Percentiles rank a stretch among this genome's conserved stretches.
Evolutionary conservation across 1,140 invertebrate species (phyloP).

Genomic region (Drosophila truncata): DNA sequence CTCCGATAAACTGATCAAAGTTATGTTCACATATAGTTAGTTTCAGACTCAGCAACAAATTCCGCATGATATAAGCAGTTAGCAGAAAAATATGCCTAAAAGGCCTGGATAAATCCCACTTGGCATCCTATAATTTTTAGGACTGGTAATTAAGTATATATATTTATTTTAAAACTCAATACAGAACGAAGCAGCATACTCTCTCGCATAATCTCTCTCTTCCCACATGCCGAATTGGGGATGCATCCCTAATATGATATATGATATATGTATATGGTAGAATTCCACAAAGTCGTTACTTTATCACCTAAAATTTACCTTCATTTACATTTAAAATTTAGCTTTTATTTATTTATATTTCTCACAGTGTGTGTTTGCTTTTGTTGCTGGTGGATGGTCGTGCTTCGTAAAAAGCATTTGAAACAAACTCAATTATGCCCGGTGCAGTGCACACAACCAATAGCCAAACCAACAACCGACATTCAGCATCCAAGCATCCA

Average conservation of each 20-base stretch:
- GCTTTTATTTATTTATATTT: background rate
- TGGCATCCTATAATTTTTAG: no score
- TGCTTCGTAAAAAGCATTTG: conserved; percentile 83
- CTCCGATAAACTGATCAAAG: background rate
- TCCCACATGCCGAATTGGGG: background rate
- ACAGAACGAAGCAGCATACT: background rate
- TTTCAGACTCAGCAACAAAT: background rate
- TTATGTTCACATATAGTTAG: background rate
- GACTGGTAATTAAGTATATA: no score
- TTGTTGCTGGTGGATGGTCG: conserved; percentile 63
- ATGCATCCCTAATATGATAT: background rate
- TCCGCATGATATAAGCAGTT: background rate
- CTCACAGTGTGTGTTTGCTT: conserved; percentile 62
- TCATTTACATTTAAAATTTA: background rate
- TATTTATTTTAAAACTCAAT: no score
- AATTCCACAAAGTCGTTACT: no score
- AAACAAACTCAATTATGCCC: conserved; percentile 83
- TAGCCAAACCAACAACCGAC: conserved; percentile 39
- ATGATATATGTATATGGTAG: no score
- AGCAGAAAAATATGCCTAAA: no score
- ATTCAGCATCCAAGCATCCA: conserved; percentile 54
- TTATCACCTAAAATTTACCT: background rate
- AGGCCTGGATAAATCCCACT: no score
- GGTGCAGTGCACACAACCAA: conserved; percentile 68
- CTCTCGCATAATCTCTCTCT: background rate